Evolutionary conservation across 2,797 vertebrate genomes (phyloP), one percentile per base, ranked within the genome.

Genomic region (Mus spretus): DNA sequence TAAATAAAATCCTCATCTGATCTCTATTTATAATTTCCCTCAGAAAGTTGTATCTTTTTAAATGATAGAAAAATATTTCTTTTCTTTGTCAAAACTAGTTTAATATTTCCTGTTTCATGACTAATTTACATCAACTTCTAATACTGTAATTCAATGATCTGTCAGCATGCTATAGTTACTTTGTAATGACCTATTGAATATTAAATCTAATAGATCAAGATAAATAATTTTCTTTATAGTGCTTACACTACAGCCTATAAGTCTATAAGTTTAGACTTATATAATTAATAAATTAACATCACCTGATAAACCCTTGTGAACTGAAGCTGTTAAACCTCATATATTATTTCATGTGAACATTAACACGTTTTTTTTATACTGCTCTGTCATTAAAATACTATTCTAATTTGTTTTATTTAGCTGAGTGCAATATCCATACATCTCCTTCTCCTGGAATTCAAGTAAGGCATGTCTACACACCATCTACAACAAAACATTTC

Each of bases 361-460:
- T 92, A 55, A 86, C 34, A 37, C 84, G 77, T 90, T 90, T 94
- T 90, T 94, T 75, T 34, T 65, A 70, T 89, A 95, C 72, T 59
- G 86, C 90, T 93, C 5, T 93, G 24, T 75, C 74, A 57, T 77
- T 98, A 93, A 98, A 97, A 90, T 93, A 6, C 28, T 96, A 31
- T 95, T 95, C 98, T 74, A 90, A 95, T 97, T 78, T 96, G 63
- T 97, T 98, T 89, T 75, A 82, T 94, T 78, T 96, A 99, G 99
- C 99, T 82, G 99, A 99, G 98, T 99, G 99, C 98, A 99, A 99
- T 97, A 99, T 99, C 97, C 99, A 99, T 97, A 99, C 99, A n/a
- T 99, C 99, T 31, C 99, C 99, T 47, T 99, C 99, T 44, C 99
- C 99, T 28, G 99, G 99, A 37, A 99, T 99, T 98, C 99, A 99